Conservation (phyloP, 2,797 vertebrate species). For the Hoplostethus mediterraneus region DNA sequence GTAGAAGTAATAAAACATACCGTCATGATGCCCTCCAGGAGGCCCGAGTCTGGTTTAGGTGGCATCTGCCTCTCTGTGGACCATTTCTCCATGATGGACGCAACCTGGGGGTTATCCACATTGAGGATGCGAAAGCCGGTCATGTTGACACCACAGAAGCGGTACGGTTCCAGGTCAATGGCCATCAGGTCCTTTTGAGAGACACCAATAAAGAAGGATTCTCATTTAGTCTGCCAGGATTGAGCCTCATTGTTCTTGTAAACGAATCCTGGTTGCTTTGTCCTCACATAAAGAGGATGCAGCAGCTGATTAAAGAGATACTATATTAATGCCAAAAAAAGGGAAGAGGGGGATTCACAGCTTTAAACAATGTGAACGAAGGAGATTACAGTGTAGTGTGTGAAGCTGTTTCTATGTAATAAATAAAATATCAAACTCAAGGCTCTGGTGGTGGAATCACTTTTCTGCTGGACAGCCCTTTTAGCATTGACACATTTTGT, state of each 20-base stretch:
- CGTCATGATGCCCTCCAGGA: slow-evolving; percentile 97
- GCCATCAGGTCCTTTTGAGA: slow-evolving; percentile 94
- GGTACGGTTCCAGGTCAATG: slow-evolving; percentile 97
- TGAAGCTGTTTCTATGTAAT: slow-evolving; percentile 35
- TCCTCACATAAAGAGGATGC: slow-evolving; percentile 53
- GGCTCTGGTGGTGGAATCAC: slow-evolving; percentile 28
- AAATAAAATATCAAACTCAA: slow-evolving; percentile 54
- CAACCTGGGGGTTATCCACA: slow-evolving; percentile 95
- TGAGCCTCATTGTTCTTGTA: slow-evolving; percentile 40
- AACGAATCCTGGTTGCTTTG: slow-evolving; percentile 55
- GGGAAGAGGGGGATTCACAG: slow-evolving; percentile 42
- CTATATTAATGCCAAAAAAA: slow-evolving; percentile 64
- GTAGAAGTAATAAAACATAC: slow-evolving; percentile 82
- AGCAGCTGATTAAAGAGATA: slow-evolving; percentile 50
- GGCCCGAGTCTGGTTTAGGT: slow-evolving; percentile 91
- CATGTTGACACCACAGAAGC: slow-evolving; percentile 98
- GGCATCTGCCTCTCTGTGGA: slow-evolving; percentile 93
- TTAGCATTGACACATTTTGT: slow-evolving; percentile 30
- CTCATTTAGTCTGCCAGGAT: slow-evolving; percentile 44
- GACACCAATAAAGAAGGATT: slow-evolving; percentile 51
- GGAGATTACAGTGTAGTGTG: slow-evolving; percentile 51
- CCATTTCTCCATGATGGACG: slow-evolving; percentile 97
- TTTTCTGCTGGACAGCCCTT: slow-evolving; percentile 52
- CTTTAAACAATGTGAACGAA: slow-evolving; percentile 57
- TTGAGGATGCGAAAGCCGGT: slow-evolving; percentile 98